phyloP scores from a whole-genome alignment of 2,797 vertebrate species.

The Australoheros facetus region DNA sequence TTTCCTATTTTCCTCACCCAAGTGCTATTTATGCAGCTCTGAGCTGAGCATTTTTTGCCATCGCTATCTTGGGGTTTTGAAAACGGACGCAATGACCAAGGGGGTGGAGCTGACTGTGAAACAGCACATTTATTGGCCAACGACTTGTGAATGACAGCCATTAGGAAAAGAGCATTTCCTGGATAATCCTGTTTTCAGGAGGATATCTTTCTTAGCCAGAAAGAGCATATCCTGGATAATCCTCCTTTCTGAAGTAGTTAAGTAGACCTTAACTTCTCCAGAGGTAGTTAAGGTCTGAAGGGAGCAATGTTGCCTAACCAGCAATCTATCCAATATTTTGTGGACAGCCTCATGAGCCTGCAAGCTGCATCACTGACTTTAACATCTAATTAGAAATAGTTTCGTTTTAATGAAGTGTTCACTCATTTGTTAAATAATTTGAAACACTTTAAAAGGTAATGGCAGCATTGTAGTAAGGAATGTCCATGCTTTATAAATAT shows the following conservation, averaged over 20 bases:
- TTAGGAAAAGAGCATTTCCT: background rate
- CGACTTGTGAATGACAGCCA: background rate
- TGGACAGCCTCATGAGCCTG: background rate
- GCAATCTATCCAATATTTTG: background rate
- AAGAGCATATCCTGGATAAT: too few species aligned
- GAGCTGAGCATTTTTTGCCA: background rate
- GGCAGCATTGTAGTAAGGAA: background rate
- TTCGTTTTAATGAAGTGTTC: conserved; percentile 1
- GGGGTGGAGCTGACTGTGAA: background rate
- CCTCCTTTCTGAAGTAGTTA: too few species aligned
- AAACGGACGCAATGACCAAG: background rate
- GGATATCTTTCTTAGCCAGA: too few species aligned
- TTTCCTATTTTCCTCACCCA: background rate
- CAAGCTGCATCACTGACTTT: background rate
- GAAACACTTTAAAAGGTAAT: conserved; percentile 15
- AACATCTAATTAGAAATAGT: conserved; percentile 24
- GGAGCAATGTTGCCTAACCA: background rate
- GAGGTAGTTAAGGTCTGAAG: background rate
- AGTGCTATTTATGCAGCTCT: background rate
- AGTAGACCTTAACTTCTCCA: too few species aligned
- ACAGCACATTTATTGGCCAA: background rate
- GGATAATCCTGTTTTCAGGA: too few species aligned
- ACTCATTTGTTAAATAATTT: conserved; percentile 20
- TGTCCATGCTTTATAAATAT: background rate
- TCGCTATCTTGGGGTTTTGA: background rate